Conservation (phyloP, 2,888 invertebrate genomes). For the Schrankia costaestrigalis region DNA sequence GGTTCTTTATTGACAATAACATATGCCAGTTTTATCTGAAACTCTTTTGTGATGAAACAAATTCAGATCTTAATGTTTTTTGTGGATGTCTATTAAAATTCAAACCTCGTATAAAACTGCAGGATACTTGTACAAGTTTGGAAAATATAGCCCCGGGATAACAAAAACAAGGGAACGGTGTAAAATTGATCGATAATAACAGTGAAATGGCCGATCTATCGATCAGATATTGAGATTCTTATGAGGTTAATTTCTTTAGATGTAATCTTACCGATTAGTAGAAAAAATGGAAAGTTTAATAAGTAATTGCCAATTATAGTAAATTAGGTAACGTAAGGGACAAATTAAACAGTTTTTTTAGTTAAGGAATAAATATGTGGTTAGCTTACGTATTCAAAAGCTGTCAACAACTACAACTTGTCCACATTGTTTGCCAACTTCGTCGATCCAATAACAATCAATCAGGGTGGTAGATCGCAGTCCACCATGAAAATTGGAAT, state of each 20-base stretch:
- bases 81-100: slow-evolving; percentile 39
- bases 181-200: slow-evolving; percentile 28
- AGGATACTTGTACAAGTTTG: slow-evolving; percentile 27
- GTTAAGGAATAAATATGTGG: neutral
- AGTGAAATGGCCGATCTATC: slow-evolving; percentile 27
- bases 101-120: slow-evolving; percentile 33
- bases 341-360: no score
- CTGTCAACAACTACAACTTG: neutral
- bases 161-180: slow-evolving; percentile 31
- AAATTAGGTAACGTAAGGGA: no score
- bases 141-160: slow-evolving; percentile 37
- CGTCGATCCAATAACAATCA: slow-evolving; percentile 58
- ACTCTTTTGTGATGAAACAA: neutral
- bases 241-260: slow-evolving; percentile 14
- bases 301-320: no score
- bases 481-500: slow-evolving; percentile 68
- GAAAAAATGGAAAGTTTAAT: neutral
- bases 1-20: slow-evolving; percentile 13
- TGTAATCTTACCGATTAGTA: slow-evolving; percentile 7
- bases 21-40: neutral
- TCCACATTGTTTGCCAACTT: slow-evolving; percentile 8
- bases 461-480: slow-evolving; percentile 57
- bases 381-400: slow-evolving; percentile 2
- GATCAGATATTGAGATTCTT: slow-evolving; percentile 13
- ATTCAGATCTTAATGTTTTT: slow-evolving; percentile 7